These are phyloP conservation scores for Cavia porcellus DNA, from an alignment of 2,113 vertebrate genomes.

Conservation along the genomic window DNA sequence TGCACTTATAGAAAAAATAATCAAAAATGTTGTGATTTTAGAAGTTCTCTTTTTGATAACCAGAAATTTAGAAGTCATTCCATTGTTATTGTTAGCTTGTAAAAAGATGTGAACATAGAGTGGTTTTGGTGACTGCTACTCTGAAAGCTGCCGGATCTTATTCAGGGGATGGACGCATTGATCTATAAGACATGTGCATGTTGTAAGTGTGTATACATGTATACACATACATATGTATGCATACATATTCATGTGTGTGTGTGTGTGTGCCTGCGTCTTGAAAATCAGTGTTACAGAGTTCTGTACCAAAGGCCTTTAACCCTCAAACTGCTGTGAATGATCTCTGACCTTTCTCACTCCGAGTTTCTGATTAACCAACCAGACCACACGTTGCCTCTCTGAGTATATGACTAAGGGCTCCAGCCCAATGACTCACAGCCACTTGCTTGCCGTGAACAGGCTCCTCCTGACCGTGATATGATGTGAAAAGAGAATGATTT, in stretches of 20 bases:
- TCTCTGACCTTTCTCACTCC: conserved; percentile 58
- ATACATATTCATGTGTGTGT: neutral
- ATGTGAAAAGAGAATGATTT: conserved; percentile 16
- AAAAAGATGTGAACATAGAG: conserved; percentile 75
- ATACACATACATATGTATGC: too few relatives aligned
- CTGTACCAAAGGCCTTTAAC: conserved; percentile 57
- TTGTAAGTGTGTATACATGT: neutral
- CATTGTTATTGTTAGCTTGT: conserved; percentile 79
- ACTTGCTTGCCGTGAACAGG: conserved; percentile 47
- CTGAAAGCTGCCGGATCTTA: conserved; percentile 66
- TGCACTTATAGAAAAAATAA: conserved; percentile 80
- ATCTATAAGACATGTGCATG: neutral
- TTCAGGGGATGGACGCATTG: neutral
- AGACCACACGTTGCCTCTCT: conserved; percentile 70
- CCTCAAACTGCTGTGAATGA: conserved; percentile 77
- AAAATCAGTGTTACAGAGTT: conserved; percentile 68
- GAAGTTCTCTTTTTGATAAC: conserved; percentile 75
- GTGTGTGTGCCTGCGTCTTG: neutral
- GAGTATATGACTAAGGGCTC: conserved; percentile 59
- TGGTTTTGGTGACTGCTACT: conserved; percentile 74
- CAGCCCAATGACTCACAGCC: conserved; percentile 36
- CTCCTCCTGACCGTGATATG: conserved; percentile 39
- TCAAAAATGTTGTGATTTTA: conserved; percentile 79
- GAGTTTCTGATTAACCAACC: conserved; percentile 54
- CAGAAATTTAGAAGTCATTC: conserved; percentile 83